Conservation (phyloP, 2,797 vertebrate species). For the Taeniopygia guttata region DNA sequence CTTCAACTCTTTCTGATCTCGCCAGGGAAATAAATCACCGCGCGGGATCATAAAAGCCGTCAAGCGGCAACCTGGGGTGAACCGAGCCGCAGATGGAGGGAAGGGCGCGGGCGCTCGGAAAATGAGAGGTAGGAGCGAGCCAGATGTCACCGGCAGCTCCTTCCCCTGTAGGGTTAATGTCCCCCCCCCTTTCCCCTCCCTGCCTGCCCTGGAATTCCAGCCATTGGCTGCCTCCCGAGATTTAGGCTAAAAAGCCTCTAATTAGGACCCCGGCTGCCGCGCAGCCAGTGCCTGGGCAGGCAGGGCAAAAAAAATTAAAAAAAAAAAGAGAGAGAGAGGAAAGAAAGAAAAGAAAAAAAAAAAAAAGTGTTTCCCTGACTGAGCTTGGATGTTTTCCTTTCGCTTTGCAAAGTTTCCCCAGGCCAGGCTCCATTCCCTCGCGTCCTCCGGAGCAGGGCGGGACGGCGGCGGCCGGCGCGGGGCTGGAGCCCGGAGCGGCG, state of each 20-base stretch:
- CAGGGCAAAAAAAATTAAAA: not conserved
- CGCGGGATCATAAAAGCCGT: constrained; percentile 14
- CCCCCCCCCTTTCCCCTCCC: constrained; percentile 38
- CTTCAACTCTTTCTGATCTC: constrained; percentile 23
- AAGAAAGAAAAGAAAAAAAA: not conserved
- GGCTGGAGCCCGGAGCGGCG: not conserved
- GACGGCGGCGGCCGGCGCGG: not conserved
- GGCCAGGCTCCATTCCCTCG: not conserved
- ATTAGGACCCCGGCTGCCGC: constrained; percentile 60
- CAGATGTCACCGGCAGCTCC: constrained; percentile 12
- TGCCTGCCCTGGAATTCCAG: constrained; percentile 27
- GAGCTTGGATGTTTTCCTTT: constrained; percentile 48
- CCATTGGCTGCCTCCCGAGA: constrained; percentile 57
- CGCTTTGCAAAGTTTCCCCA: not conserved
- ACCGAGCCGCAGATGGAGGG: constrained; percentile 15
- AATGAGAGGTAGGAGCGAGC: constrained; percentile 32
- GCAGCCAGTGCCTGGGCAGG: constrained; percentile 47
- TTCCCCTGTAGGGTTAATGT: constrained; percentile 50
- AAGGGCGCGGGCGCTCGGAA: constrained; percentile 33
- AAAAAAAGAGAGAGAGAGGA: not conserved
- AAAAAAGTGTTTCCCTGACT: not conserved
- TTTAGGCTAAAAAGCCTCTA: constrained; percentile 59
- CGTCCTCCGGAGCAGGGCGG: not conserved
- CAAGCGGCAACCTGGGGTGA: constrained; percentile 31
- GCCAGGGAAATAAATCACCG: constrained; percentile 30